phyloP scores from a whole-genome alignment of 1,140 invertebrate species.

The Lithobius niger region DNA sequence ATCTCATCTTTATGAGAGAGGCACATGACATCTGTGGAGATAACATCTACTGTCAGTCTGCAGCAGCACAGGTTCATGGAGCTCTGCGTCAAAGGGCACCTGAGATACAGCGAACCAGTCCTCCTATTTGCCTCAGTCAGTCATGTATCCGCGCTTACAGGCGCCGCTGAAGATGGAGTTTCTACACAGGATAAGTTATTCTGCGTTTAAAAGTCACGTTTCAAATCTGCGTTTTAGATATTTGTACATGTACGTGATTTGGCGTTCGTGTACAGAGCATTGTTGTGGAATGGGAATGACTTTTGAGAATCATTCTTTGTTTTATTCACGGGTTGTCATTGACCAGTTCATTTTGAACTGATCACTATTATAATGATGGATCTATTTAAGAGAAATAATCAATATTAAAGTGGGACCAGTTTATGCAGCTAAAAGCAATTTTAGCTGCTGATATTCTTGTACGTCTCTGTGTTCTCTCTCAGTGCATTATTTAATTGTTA shows the following conservation, averaged over 20 bases:
- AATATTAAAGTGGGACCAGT: no score
- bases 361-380: no score
- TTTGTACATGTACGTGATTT: not conserved
- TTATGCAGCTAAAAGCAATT: no score
- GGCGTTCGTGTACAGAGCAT: not conserved
- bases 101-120: not conserved
- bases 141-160: not conserved
- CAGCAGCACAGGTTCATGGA: not conserved
- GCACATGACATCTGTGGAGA: conserved; percentile 2
- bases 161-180: not conserved
- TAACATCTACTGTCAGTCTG: not conserved
- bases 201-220: not conserved
- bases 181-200: not conserved
- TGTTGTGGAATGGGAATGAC: no score
- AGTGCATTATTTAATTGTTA: no score
- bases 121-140: not conserved
- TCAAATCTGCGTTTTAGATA: not conserved
- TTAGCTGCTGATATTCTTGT: no score
- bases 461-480: no score
- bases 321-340: no score
- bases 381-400: no score
- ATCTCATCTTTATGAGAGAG: conserved; percentile 3
- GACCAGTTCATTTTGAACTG: no score
- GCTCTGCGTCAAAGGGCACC: not conserved
- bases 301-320: no score